phyloP scores from a whole-genome alignment of 2,797 vertebrate species.

The Phyllotis vaccarum region DNA sequence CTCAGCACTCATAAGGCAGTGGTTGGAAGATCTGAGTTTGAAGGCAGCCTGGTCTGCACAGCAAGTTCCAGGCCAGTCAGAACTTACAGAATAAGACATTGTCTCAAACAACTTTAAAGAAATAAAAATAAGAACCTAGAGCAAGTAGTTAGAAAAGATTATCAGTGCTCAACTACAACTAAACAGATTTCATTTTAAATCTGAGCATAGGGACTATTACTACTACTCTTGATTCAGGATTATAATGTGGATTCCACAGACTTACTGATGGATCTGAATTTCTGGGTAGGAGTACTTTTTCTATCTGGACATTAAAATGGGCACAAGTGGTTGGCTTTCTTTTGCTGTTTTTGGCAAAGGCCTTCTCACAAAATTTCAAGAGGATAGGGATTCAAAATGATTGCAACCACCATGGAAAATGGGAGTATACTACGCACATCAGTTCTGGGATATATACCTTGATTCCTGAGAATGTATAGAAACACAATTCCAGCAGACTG shows the following conservation, averaged over 20 bases:
- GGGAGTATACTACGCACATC: neutral
- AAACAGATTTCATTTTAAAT: conserved; percentile 47
- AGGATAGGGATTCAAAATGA: neutral
- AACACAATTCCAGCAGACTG: neutral
- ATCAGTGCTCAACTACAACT: neutral
- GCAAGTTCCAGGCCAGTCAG: neutral
- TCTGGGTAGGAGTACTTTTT: neutral
- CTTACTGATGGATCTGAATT: conserved; percentile 17
- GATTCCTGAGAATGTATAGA: neutral
- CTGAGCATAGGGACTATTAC: neutral
- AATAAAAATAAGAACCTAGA: neutral
- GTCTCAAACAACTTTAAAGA: neutral
- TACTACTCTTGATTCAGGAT: neutral
- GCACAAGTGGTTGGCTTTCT: neutral
- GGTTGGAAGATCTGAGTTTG: neutral
- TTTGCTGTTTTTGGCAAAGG: neutral
- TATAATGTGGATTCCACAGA: conserved; percentile 1
- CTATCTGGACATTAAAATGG: neutral
- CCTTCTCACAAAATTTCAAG: neutral
- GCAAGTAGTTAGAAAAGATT: neutral
- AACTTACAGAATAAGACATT: neutral
- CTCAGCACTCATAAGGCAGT: neutral
- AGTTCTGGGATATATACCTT: neutral
- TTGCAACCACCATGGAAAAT: neutral
- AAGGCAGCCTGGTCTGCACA: neutral